phyloP scores from a whole-genome alignment of 2,888 invertebrate species.

The Plagiodera versicolora region DNA sequence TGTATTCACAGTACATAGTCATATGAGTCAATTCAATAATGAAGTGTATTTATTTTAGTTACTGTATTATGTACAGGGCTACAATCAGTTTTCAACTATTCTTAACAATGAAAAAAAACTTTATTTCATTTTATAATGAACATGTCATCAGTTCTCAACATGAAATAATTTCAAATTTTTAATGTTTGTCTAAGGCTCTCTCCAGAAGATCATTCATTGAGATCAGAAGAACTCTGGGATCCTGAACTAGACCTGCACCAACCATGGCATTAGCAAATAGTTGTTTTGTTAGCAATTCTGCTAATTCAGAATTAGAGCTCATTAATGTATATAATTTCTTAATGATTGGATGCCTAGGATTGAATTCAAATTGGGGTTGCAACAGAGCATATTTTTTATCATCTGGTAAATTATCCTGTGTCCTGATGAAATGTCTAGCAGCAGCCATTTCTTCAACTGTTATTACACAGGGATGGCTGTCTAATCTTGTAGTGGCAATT shows the following conservation, averaged over 20 bases:
- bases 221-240: constrained; percentile 81
- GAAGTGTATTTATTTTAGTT: no score
- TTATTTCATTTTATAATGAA: no score
- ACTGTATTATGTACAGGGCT: no score
- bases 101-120: no score
- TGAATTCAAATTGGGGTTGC: constrained; percentile 91
- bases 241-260: constrained; percentile 89
- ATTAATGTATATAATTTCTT: constrained; percentile 81
- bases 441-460: constrained; percentile 97
- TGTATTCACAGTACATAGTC: no score
- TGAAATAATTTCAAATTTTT: no score
- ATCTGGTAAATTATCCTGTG: constrained; percentile 79
- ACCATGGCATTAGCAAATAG: constrained; percentile 94
- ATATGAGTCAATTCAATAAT: no score
- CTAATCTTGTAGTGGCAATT: constrained; percentile 80
- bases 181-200: constrained; percentile 74
- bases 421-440: constrained; percentile 90
- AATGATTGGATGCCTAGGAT: constrained; percentile 91
- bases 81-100: no score
- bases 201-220: constrained; percentile 86
- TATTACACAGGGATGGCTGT: constrained; percentile 90
- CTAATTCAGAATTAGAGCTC: constrained; percentile 75
- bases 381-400: constrained; percentile 83
- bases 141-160: neutral
- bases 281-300: constrained; percentile 83